Conservation (phyloP, 2,888 invertebrate species). For the Phaonia tiefii region DNA sequence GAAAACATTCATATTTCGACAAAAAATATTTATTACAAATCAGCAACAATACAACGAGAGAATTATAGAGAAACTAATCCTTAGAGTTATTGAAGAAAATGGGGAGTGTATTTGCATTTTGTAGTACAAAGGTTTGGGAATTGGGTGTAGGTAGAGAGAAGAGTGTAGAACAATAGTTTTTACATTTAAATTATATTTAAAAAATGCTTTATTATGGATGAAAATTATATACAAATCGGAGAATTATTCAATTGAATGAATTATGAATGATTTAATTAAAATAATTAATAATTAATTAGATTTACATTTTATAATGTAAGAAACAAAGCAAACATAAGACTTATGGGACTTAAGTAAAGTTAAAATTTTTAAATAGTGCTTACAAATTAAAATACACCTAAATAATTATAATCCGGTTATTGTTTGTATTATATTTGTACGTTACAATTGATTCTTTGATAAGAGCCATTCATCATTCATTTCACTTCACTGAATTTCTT, state of each 20-base stretch:
- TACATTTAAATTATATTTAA: conserved; percentile 30
- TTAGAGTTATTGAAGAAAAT: conserved; percentile 1
- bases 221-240: conserved; percentile 53
- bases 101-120: background rate
- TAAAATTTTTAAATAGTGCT: conserved; percentile 33
- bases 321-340: too few species aligned
- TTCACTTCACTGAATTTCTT: background rate
- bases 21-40: conserved; percentile 29
- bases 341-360: conserved; percentile 15
- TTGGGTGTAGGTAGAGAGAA: background rate
- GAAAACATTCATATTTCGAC: conserved; percentile 22
- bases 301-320: too few species aligned
- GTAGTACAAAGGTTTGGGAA: too few species aligned
- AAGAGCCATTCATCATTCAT: conserved; percentile 6
- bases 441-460: background rate
- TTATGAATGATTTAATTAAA: conserved; percentile 12
- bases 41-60: conserved; percentile 2
- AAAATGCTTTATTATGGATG: conserved; percentile 1
- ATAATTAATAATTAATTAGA: background rate
- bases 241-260: conserved; percentile 4
- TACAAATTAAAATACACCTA: conserved; percentile 36
- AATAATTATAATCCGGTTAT: conserved; percentile 12
- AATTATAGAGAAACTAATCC: background rate
- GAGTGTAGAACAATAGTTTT: conserved; percentile 2
- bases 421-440: conserved; percentile 29